Evolutionary conservation across 2,888 invertebrate species (phyloP).

Genomic region (Parnassius smintheus): DNA sequence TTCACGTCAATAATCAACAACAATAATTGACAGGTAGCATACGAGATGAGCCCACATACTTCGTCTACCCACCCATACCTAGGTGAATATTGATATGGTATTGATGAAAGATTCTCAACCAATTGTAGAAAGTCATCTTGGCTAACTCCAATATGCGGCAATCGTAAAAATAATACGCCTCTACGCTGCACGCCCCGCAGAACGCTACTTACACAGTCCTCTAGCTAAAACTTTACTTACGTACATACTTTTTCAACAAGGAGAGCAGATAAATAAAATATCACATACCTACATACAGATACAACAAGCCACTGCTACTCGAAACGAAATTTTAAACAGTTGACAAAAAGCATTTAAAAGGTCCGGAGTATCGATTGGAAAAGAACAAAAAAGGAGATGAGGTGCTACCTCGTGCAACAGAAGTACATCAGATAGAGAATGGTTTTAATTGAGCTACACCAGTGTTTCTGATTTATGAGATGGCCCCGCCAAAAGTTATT

Average conservation of each 20-base stretch:
- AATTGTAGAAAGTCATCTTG: too few species aligned
- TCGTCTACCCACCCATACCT: too few species aligned
- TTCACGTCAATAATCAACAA: too few species aligned
- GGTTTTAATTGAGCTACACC: constrained; percentile 78
- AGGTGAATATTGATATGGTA: too few species aligned
- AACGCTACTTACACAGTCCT: too few species aligned
- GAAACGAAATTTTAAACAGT: constrained; percentile 38
- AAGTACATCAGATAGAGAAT: constrained; percentile 70
- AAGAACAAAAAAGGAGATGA: constrained; percentile 29
- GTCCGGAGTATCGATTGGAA: constrained; percentile 39
- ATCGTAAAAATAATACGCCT: too few species aligned
- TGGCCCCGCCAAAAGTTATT: constrained; percentile 74
- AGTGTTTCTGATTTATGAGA: constrained; percentile 77
- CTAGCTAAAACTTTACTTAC: too few species aligned
- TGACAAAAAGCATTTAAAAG: constrained; percentile 55
- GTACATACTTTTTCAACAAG: neutral
- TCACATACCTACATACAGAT: neutral
- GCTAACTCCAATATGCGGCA: too few species aligned
- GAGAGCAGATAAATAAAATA: constrained; percentile 17
- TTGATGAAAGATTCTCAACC: too few species aligned
- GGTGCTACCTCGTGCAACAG: constrained; percentile 52
- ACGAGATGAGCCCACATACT: too few species aligned
- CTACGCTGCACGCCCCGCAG: too few species aligned
- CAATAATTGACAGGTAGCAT: too few species aligned
- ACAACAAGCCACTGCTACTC: constrained; percentile 26